Base-by-base conservation (phyloP, 2,113 vertebrate genomes). In the Heterocephalus glaber region DNA sequence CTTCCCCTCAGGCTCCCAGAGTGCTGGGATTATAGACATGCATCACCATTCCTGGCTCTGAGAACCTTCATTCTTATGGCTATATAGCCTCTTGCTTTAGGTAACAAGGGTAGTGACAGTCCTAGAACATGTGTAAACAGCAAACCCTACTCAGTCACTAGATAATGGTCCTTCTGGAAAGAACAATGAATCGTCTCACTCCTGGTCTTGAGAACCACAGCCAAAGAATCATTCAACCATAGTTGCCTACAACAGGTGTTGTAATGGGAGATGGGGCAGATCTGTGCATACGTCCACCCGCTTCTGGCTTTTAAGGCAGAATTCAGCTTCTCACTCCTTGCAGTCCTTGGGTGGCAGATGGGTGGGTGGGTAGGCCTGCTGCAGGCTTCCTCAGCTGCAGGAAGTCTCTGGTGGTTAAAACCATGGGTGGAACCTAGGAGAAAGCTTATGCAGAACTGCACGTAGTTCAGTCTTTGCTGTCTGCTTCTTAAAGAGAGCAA, bases 361-460 rank as follows among this genome's bases (percentile, higher is more conserved):
- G 35, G 72, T 76, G 54, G 79, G 85, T 1, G 0, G 52, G 41
- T 26, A 26, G 56, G 24, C 63, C 54, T 84, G 38, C 79, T 44
- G 44, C 24, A 74, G 56, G 72, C 52, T 76, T 90, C 56, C 3
- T 81, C 38, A 33, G 63, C 12, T 72, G 24, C 1, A 61, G 91
- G 33, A 54, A 22, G 76, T 82, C 70, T 66, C 68, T 65, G 33
- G 90, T 80, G 85, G 82, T n/a, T 80, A 61, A 81, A 72, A 66
- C 38, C 3, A 9, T 60, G 47, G 87, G 68, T 20, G 70, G 94
- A 95, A 65, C 41, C 26, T 41, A 12, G 30, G 20, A 66, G 44
- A 60, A 83, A 61, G 72, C 79, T 94, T 56, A 87, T 87, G 76
- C 44, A 92, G 89, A 97, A 92, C 74, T 6, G 68, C 47, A 92